Percentiles rank a stretch among this genome's conserved stretches.
These are phyloP conservation scores for Ambastaia sidthimunki DNA, from an alignment of 2,797 vertebrate species.

Conservation along the genomic window DNA sequence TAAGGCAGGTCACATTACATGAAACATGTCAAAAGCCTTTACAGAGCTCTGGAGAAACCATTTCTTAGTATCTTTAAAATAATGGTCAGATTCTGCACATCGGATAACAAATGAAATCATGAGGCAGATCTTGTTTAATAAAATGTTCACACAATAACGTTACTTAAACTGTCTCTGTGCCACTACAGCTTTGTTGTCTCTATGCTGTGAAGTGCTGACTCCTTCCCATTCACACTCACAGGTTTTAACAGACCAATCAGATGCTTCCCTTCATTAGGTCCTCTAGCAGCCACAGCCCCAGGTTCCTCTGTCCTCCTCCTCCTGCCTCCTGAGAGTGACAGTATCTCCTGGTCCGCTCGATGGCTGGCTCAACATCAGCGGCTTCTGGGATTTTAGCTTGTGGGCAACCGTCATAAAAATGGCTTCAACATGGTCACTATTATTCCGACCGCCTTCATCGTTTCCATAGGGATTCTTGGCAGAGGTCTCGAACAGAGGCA, in stretches of 20 bases:
- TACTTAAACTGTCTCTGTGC: background rate
- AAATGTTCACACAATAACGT: background rate
- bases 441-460: conserved; percentile 61
- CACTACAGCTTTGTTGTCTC: background rate
- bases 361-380: conserved; percentile 88
- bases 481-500: conserved; percentile 97
- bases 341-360: conserved; percentile 67
- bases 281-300: conserved; percentile 73
- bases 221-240: background rate
- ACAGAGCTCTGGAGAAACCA: background rate
- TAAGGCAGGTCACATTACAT: conserved; percentile 7
- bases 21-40: conserved; percentile 16
- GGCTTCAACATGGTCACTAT: conserved; percentile 96
- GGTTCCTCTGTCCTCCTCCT: conserved; percentile 54
- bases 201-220: background rate
- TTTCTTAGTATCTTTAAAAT: background rate
- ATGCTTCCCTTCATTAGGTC: conserved; percentile 26
- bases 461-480: conserved; percentile 85
- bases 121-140: background rate
- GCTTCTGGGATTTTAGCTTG: conserved; percentile 98
- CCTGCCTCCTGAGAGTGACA: conserved; percentile 73
- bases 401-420: conserved; percentile 99
- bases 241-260: background rate
- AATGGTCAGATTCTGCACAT: background rate
- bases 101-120: background rate